phyloP scores from a whole-genome alignment of 2,797 vertebrate species.

The Harpagifer antarcticus region DNA sequence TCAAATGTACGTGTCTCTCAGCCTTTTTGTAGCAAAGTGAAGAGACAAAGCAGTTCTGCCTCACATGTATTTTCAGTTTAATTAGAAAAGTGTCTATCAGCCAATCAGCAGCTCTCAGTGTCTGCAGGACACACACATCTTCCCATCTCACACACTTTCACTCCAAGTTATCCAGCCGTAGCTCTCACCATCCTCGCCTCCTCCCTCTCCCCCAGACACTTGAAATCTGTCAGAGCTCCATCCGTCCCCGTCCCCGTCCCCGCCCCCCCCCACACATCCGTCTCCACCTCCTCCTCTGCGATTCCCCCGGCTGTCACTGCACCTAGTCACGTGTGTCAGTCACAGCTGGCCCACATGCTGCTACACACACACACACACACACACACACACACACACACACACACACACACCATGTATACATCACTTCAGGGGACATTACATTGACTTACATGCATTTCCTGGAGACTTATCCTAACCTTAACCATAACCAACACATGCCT shows the following conservation, averaged over 20 bases:
- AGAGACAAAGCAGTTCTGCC: constrained; percentile 18
- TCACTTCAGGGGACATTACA: too few relatives aligned
- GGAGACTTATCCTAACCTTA: too few relatives aligned
- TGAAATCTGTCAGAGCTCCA: constrained; percentile 51
- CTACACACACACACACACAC: constrained; percentile 34
- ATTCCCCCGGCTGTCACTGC: constrained; percentile 65
- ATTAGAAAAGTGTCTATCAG: constrained; percentile 26
- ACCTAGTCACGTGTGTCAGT: constrained; percentile 69
- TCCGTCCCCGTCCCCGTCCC: constrained; percentile 26
- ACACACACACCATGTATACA: too few relatives aligned
- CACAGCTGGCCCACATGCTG: constrained; percentile 71
- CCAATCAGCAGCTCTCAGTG: constrained; percentile 23
- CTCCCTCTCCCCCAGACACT: neutral
- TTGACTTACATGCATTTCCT: too few relatives aligned
- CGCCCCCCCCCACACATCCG: constrained; percentile 30
- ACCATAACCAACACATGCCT: too few relatives aligned
- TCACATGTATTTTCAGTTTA: neutral
- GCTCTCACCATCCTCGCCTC: neutral
- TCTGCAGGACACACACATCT: constrained; percentile 17
- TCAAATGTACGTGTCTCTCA: neutral
- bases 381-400: constrained; percentile 14
- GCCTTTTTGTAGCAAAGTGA: constrained; percentile 57
- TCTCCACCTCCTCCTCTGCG: constrained; percentile 51
- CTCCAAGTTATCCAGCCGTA: constrained; percentile 14
- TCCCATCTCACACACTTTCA: constrained; percentile 31